Percentiles rank a stretch among this genome's conserved stretches.
phyloP scores from a whole-genome alignment of 2,888 invertebrate species.

The Drosophila subquinaria region DNA sequence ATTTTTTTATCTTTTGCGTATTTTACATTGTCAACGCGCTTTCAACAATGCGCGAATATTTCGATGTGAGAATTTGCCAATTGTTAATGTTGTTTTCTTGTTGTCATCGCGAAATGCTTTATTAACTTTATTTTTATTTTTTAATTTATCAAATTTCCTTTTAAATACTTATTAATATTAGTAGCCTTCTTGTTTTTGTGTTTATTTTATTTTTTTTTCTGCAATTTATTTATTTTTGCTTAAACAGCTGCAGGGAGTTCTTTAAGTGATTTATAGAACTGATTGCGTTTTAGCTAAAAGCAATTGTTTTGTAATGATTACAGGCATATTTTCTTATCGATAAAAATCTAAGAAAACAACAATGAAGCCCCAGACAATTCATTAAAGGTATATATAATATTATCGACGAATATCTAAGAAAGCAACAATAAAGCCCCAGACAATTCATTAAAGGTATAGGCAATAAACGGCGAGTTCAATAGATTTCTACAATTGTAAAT shows the following conservation, averaged over 20 bases:
- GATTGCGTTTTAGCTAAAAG: slow-evolving; percentile 1
- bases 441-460: slow-evolving; percentile 2
- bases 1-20: slow-evolving; percentile 28
- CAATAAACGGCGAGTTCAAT: slow-evolving; percentile 15
- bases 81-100: slow-evolving; percentile 36
- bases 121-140: neutral
- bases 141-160: neutral
- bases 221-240: too few relatives aligned
- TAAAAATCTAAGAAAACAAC: slow-evolving; percentile 26
- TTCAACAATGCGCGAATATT: slow-evolving; percentile 73
- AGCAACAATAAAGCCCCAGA: slow-evolving; percentile 10
- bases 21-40: slow-evolving; percentile 68
- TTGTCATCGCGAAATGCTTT: slow-evolving; percentile 50
- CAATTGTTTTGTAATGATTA: slow-evolving; percentile 20
- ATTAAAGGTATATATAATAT: slow-evolving; percentile 1
- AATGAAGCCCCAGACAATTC: slow-evolving; percentile 2
- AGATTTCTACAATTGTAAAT: slow-evolving; percentile 49
- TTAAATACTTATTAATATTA: neutral
- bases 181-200: neutral
- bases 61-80: slow-evolving; percentile 71
- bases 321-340: slow-evolving; percentile 16
- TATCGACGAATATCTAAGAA: neutral
- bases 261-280: neutral
- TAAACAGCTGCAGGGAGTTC: neutral
- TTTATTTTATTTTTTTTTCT: neutral